A percentile compares a stretch with the other conserved stretches of the same genome.
These are phyloP conservation scores for Cricetomys ansorgei DNA, from an alignment of 2,113 vertebrate genomes.

Conservation along the genomic window DNA sequence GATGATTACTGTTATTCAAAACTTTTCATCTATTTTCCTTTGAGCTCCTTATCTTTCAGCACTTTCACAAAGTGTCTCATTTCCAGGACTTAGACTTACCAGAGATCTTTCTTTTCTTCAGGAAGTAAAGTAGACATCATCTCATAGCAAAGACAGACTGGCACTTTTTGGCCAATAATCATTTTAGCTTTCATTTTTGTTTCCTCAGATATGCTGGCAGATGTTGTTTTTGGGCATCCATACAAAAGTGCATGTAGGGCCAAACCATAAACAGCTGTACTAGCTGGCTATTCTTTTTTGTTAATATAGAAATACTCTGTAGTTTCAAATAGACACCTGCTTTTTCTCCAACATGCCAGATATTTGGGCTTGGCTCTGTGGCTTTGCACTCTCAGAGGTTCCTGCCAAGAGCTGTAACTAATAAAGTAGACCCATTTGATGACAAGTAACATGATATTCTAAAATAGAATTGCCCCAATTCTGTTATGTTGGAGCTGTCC, in stretches of 20 bases:
- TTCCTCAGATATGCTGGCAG: conserved; percentile 48
- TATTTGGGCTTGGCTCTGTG: conserved; percentile 83
- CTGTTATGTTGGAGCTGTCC: conserved; percentile 75
- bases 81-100: background rate
- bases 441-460: conserved; percentile 82
- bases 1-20: conserved; percentile 33
- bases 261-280: conserved; percentile 71
- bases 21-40: conserved; percentile 53
- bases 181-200: conserved; percentile 49
- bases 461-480: conserved; percentile 81
- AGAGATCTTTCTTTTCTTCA: background rate
- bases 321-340: conserved; percentile 78
- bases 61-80: background rate
- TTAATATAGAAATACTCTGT: conserved; percentile 57
- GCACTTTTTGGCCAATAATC: conserved; percentile 2
- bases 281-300: conserved; percentile 46
- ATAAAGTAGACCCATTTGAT: conserved; percentile 82
- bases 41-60: conserved; percentile 42
- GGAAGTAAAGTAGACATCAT: conserved; percentile 18
- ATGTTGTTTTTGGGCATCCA: conserved; percentile 69
- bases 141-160: conserved; percentile 26
- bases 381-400: conserved; percentile 83
- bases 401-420: conserved; percentile 82
- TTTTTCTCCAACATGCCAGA: conserved; percentile 79
- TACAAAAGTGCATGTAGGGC: conserved; percentile 53